Conservation (phyloP, 2,113 vertebrate species). For the Trachemys scripta region DNA sequence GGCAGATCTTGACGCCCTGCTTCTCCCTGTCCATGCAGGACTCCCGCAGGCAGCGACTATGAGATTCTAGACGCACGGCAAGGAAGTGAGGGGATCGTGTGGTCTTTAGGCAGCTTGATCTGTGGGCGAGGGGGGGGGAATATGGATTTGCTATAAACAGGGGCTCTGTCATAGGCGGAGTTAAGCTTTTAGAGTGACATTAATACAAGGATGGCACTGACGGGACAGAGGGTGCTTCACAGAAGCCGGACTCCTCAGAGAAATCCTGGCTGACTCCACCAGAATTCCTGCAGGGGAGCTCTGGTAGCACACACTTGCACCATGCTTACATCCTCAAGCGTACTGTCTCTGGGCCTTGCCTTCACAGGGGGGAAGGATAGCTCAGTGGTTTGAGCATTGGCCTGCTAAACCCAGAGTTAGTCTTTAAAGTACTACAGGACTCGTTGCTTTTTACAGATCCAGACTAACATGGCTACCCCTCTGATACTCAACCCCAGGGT, state of each 20-base stretch:
- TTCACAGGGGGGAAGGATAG: background rate
- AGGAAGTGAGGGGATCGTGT: background rate
- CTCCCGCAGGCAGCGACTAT: background rate
- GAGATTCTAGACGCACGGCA: background rate
- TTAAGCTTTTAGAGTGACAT: background rate
- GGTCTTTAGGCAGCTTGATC: background rate
- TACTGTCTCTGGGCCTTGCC: background rate
- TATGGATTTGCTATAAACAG: background rate
- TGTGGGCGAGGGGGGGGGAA: too few species aligned
- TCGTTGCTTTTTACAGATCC: too few species aligned
- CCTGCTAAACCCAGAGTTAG: too few species aligned
- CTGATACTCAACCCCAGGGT: too few species aligned
- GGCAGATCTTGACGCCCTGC: background rate
- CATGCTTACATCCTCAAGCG: background rate
- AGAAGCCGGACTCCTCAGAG: background rate
- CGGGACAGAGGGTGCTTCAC: background rate
- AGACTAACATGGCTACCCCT: too few species aligned
- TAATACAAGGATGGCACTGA: background rate
- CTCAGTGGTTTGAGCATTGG: too few species aligned
- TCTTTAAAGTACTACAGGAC: too few species aligned
- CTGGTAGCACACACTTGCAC: background rate
- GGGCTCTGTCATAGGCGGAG: background rate
- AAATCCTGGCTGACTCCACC: background rate
- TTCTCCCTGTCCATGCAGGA: background rate
- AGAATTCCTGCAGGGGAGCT: background rate